These are phyloP conservation scores for Caenorhabditis japonica DNA, from an alignment of 2,888 invertebrate genomes.

Conservation along the genomic window DNA sequence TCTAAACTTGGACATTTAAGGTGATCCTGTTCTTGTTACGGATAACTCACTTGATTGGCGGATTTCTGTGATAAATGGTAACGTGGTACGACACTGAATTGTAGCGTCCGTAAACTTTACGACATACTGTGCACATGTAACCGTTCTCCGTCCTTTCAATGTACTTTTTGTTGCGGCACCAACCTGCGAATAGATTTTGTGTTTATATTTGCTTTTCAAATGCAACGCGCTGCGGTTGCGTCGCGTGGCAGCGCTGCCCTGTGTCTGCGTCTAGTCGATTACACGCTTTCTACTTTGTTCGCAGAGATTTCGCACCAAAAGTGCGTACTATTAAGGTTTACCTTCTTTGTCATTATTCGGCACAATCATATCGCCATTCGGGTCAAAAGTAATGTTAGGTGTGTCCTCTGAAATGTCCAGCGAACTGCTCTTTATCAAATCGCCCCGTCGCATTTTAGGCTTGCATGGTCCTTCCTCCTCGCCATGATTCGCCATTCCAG, in stretches of 20 bases:
- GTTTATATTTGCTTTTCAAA: too few species aligned
- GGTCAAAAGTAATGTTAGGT: slow-evolving; percentile 55
- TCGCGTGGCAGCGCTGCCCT: too few species aligned
- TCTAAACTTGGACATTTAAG: slow-evolving; percentile 26
- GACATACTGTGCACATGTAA: slow-evolving; percentile 75
- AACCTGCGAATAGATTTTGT: slow-evolving; percentile 70
- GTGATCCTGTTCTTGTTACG: neutral
- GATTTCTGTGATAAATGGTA: slow-evolving; percentile 77
- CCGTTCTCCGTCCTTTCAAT: slow-evolving; percentile 71
- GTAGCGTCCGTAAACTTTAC: slow-evolving; percentile 75
- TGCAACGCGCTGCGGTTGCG: too few species aligned
- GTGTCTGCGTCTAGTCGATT: too few species aligned
- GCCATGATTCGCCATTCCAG: slow-evolving; percentile 27
- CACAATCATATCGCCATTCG: slow-evolving; percentile 69
- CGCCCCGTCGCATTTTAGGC: slow-evolving; percentile 32
- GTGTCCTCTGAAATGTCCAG: slow-evolving; percentile 33
- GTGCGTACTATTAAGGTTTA: slow-evolving; percentile 13
- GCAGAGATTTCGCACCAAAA: too few species aligned
- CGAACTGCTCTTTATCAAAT: slow-evolving; percentile 34
- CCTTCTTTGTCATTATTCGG: slow-evolving; percentile 76
- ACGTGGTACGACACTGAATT: slow-evolving; percentile 77
- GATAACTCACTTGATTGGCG: slow-evolving; percentile 70
- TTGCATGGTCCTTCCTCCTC: slow-evolving; percentile 29
- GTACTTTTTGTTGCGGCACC: slow-evolving; percentile 77
- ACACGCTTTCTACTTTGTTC: too few species aligned